phyloP scores from a whole-genome alignment of 1,140 invertebrate genomes.

The Megathymus violae region DNA sequence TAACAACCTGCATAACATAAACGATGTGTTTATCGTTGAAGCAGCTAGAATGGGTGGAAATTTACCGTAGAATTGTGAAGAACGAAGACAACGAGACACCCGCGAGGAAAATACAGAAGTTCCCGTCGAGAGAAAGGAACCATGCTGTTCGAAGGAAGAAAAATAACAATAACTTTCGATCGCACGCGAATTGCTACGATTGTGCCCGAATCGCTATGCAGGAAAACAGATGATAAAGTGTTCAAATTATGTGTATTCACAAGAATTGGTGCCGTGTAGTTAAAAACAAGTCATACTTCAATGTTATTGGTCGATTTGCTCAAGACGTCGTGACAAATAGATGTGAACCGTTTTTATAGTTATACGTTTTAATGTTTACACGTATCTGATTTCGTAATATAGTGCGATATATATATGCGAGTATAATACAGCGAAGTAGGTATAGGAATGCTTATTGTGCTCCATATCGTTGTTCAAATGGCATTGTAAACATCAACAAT shows the following conservation, averaged over 20 bases:
- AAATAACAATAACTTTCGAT: constrained; percentile 69
- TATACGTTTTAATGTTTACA: background rate
- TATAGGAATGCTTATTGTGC: no score
- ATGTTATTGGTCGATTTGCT: constrained; percentile 8
- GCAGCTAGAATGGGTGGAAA: constrained; percentile 70
- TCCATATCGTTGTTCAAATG: no score
- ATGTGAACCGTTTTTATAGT: constrained; percentile 3
- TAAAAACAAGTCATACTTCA: constrained; percentile 9
- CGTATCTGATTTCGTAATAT: no score
- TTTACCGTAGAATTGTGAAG: constrained; percentile 59
- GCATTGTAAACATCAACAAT: no score
- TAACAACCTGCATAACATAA: constrained; percentile 15
- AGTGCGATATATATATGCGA: no score
- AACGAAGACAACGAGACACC: constrained; percentile 65
- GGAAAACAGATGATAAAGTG: constrained; percentile 50
- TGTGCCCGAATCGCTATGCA: constrained; percentile 62
- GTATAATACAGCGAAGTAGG: no score
- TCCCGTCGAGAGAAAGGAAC: constrained; percentile 88
- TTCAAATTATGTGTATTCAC: constrained; percentile 9
- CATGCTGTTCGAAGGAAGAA: constrained; percentile 85
- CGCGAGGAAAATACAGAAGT: constrained; percentile 85
- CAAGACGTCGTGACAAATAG: constrained; percentile 12
- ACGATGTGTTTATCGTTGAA: constrained; percentile 75
- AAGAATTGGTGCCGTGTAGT: constrained; percentile 28
- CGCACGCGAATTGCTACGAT: constrained; percentile 68